These are phyloP conservation scores for Syrrhaptes paradoxus DNA, from an alignment of 2,113 vertebrate species.

Conservation along the genomic window DNA sequence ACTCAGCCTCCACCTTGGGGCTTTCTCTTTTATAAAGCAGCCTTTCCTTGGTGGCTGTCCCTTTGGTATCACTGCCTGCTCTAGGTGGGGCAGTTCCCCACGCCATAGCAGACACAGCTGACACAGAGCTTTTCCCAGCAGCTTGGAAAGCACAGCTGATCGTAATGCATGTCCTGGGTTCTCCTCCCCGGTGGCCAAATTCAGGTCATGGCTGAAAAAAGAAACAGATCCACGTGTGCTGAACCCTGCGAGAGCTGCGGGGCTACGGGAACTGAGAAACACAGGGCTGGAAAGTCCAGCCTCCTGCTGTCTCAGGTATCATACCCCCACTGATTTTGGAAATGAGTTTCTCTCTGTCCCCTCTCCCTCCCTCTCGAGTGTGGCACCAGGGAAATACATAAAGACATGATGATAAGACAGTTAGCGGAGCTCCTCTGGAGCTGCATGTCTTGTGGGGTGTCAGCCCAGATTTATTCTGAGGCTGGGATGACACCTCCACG, in stretches of 20 bases:
- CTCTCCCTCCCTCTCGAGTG: neutral
- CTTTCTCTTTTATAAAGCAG: neutral
- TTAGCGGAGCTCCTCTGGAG: neutral
- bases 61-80: neutral
- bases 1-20: fast-evolving
- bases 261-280: neutral
- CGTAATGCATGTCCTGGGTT: neutral
- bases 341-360: neutral
- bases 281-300: neutral
- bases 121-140: neutral
- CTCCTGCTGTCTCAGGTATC: neutral
- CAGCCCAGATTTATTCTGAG: neutral
- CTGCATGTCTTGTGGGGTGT: neutral
- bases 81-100: neutral
- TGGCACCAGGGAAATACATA: neutral
- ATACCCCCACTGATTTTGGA: neutral
- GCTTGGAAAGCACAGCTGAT: neutral
- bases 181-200: neutral
- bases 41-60: neutral
- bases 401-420: neutral
- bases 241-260: neutral
- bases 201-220: neutral
- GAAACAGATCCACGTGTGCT: neutral
- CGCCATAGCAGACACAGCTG: neutral
- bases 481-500: neutral